These are phyloP conservation scores for Heliconius melpomene DNA, from an alignment of 1,140 invertebrate species.

Conservation along the genomic window DNA sequence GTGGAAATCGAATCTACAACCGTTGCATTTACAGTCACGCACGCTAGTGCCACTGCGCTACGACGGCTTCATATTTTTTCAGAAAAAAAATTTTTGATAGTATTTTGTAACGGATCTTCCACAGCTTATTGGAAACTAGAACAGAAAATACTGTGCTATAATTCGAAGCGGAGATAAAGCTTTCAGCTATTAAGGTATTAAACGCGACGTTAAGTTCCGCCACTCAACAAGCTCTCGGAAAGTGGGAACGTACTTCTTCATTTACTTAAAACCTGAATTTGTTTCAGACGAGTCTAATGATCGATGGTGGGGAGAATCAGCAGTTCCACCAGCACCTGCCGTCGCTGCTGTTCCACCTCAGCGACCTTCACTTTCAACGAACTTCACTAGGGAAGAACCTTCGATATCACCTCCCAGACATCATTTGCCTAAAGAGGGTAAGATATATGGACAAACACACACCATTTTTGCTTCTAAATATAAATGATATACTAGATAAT, in stretches of 20 bases:
- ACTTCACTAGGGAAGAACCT: conserved; percentile 58
- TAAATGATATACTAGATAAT: too few species aligned
- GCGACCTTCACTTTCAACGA: conserved; percentile 58
- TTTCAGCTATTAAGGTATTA: neutral
- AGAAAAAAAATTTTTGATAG: too few species aligned
- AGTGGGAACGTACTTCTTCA: neutral
- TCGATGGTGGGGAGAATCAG: conserved; percentile 78
- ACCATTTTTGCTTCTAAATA: too few species aligned
- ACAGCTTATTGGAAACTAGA: neutral
- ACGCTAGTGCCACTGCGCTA: too few species aligned
- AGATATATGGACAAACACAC: neutral
- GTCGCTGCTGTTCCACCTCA: conserved; percentile 74
- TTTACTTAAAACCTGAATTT: neutral
- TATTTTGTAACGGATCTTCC: neutral
- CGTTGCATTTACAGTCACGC: too few species aligned
- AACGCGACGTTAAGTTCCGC: too few species aligned
- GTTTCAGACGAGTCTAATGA: conserved; percentile 70
- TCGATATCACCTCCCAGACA: conserved; percentile 63
- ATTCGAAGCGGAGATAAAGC: neutral
- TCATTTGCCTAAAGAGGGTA: conserved; percentile 63
- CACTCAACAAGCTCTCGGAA: too few species aligned
- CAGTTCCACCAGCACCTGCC: conserved; percentile 75
- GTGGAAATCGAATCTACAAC: too few species aligned
- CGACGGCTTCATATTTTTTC: too few species aligned
- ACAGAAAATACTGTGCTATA: neutral